Evolutionary conservation across 2,797 vertebrate genomes (phyloP).

Genomic region (Carduelis carduelis): DNA sequence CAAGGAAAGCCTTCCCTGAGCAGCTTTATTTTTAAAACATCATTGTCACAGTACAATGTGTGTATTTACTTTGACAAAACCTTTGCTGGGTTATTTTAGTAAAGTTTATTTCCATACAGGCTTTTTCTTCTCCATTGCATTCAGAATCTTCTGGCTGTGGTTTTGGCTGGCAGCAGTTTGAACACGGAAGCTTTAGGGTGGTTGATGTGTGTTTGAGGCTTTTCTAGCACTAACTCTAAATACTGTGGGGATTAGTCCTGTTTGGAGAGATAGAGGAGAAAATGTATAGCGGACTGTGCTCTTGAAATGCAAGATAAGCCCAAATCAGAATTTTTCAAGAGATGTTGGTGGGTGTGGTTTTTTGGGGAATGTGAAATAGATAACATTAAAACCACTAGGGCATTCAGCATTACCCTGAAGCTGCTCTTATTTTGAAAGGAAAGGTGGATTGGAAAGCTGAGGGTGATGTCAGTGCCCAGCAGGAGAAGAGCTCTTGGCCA

Average conservation of each 20-base stretch:
- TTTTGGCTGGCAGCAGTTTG: neutral
- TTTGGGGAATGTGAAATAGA: neutral
- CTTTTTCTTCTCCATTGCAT: neutral
- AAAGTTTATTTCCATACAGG: neutral
- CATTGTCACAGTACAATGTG: neutral
- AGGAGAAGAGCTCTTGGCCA: neutral
- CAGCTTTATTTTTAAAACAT: constrained; percentile 16
- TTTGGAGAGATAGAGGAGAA: neutral
- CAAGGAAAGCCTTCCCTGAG: neutral
- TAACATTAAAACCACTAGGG: neutral
- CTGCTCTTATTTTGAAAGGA: constrained; percentile 1
- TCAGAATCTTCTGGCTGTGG: neutral
- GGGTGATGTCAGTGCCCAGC: neutral
- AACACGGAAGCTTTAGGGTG: neutral
- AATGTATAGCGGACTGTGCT: neutral
- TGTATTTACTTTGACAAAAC: constrained; percentile 15
- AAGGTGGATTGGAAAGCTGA: neutral
- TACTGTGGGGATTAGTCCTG: neutral
- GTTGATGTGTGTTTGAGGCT: neutral
- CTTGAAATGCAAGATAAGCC: neutral
- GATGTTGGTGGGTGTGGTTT: neutral
- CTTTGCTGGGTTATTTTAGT: constrained; percentile 23
- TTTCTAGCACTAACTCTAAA: neutral
- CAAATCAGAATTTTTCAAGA: neutral
- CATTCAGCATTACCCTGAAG: neutral